Evolutionary conservation across 2,888 invertebrate species (phyloP).

Genomic region (Leucophora obtusa): DNA sequence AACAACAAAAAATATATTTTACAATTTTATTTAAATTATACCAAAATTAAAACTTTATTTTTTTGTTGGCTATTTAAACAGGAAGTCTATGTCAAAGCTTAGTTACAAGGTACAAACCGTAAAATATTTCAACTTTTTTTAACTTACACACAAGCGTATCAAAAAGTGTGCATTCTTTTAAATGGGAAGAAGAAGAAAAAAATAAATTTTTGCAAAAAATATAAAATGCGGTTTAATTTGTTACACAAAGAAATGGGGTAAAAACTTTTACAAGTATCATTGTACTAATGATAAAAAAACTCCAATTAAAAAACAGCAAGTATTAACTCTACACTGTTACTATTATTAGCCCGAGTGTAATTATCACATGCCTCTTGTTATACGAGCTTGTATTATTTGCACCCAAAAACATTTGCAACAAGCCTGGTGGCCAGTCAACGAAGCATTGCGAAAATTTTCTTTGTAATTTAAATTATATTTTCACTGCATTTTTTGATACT

Average conservation of each 20-base stretch:
- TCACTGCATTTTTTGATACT: conserved; percentile 45
- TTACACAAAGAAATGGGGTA: conserved; percentile 26
- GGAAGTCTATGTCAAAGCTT: conserved; percentile 57
- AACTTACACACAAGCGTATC: background rate
- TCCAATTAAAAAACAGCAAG: conserved; percentile 48
- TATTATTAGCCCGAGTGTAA: conserved; percentile 48
- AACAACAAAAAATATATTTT: background rate
- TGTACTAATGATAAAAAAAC: background rate
- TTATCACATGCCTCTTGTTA: conserved; percentile 57
- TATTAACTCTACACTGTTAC: conserved; percentile 6
- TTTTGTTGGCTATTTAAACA: conserved; percentile 35
- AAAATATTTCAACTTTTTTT: conserved; percentile 7
- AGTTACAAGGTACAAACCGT: conserved; percentile 44
- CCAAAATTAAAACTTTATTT: background rate
- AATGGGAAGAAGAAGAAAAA: conserved; percentile 16
- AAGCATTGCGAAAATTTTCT: conserved; percentile 61
- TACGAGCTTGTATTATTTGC: conserved; percentile 54
- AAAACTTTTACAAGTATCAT: background rate
- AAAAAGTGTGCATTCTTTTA: conserved; percentile 53
- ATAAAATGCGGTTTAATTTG: conserved; percentile 10
- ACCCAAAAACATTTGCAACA: conserved; percentile 42
- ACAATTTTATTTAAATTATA: conserved; percentile 21
- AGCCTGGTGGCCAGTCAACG: conserved; percentile 63
- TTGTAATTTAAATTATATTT: conserved; percentile 61
- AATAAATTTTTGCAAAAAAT: background rate